These are phyloP conservation scores for Prochilodus magdalenae DNA, from an alignment of 2,113 vertebrate genomes.

Conservation along the genomic window DNA sequence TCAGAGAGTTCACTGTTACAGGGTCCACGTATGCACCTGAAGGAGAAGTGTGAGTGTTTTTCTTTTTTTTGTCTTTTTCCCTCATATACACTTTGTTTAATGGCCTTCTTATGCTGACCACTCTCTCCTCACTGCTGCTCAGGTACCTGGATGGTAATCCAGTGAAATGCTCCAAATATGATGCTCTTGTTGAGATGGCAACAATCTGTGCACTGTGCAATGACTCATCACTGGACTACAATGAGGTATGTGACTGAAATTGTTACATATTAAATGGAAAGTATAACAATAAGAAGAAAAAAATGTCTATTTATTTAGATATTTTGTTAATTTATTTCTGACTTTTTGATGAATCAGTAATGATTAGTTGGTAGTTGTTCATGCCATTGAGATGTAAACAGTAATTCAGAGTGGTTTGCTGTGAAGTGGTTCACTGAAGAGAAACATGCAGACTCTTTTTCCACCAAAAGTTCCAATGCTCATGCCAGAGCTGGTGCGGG, in stretches of 20 bases:
- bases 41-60: slow-evolving; percentile 92
- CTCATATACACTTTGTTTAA: neutral
- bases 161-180: slow-evolving; percentile 89
- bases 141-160: slow-evolving; percentile 89
- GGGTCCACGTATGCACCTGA: slow-evolving; percentile 95
- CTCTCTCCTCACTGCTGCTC: slow-evolving; percentile 3
- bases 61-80: too few relatives aligned
- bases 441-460: too few relatives aligned
- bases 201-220: slow-evolving; percentile 98
- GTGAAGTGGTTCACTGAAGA: too few relatives aligned
- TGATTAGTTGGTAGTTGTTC: too few relatives aligned
- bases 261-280: neutral
- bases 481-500: too few relatives aligned
- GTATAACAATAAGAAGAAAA: too few relatives aligned
- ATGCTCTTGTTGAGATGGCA: slow-evolving; percentile 93
- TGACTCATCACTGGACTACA: slow-evolving; percentile 96
- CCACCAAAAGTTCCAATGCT: too few relatives aligned
- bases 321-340: too few relatives aligned
- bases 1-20: slow-evolving; percentile 93
- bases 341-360: too few relatives aligned
- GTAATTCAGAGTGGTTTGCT: too few relatives aligned
- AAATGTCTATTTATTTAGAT: too few relatives aligned
- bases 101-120: neutral
- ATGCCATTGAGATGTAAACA: too few relatives aligned
- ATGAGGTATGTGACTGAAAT: slow-evolving; percentile 82